Percentiles rank a stretch among this genome's conserved stretches.
These are phyloP conservation scores for Ceyx melanurus DNA, from an alignment of 2,113 vertebrate species.

Conservation along the genomic window DNA sequence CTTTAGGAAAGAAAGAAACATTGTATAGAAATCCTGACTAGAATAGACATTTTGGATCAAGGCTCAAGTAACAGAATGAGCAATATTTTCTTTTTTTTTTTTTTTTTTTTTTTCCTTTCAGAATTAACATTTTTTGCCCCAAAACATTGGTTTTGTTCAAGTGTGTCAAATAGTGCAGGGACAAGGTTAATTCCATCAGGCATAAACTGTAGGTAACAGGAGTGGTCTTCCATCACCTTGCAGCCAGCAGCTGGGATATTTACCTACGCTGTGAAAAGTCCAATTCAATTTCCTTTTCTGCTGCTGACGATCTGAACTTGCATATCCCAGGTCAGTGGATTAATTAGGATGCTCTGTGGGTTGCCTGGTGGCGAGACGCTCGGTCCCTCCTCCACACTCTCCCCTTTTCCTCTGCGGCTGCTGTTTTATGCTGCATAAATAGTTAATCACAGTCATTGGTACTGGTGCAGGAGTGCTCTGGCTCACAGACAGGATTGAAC, in stretches of 20 bases:
- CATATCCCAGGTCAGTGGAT: not conserved
- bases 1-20: not conserved
- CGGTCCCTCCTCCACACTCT: rapidly evolving
- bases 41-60: not conserved
- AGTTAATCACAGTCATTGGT: rapidly evolving
- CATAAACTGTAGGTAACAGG: rapidly evolving
- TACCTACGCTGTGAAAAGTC: not conserved
- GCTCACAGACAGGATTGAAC: rapidly evolving
- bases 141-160: not conserved
- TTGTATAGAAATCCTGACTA: not conserved
- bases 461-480: rapidly evolving
- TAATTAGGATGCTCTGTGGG: not conserved
- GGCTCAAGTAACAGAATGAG: not conserved
- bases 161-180: not conserved
- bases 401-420: rapidly evolving
- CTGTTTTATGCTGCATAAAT: not conserved
- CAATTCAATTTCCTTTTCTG: not conserved
- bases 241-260: not conserved
- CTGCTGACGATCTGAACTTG: not conserved
- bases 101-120: not conserved
- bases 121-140: not conserved
- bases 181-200: not conserved
- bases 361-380: not conserved
- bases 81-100: rapidly evolving
- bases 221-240: not conserved